These are phyloP conservation scores for Nysson spinosus DNA, from an alignment of 2,888 invertebrate species.

Conservation along the genomic window DNA sequence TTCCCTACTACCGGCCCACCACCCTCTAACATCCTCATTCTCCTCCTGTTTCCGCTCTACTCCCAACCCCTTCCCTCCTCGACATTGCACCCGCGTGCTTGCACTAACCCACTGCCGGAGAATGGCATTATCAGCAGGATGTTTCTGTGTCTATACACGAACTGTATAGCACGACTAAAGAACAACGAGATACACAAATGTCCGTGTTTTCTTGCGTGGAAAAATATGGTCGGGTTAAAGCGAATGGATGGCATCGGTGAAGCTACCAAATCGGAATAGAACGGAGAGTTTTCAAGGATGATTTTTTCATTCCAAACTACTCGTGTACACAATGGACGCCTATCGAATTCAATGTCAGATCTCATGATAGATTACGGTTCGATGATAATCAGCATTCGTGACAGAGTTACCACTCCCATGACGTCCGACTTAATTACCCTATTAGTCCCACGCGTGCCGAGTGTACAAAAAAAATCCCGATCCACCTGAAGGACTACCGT, in stretches of 20 bases:
- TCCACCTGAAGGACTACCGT: not conserved
- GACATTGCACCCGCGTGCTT: constrained; percentile 62
- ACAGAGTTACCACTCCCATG: constrained; percentile 49
- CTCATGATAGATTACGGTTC: constrained; percentile 44
- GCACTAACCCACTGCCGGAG: constrained; percentile 67
- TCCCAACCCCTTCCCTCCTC: constrained; percentile 38
- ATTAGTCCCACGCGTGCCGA: constrained; percentile 41
- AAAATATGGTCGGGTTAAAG: no score
- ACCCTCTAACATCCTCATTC: constrained; percentile 13
- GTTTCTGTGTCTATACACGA: constrained; percentile 48
- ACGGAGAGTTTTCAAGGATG: not conserved
- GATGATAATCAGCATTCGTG: constrained; percentile 51
- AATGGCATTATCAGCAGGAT: constrained; percentile 62
- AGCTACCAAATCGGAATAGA: no score
- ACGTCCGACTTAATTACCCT: constrained; percentile 52
- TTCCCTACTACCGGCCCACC: constrained; percentile 38
- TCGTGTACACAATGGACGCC: constrained; percentile 16
- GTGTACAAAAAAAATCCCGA: constrained; percentile 10
- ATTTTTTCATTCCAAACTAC: not conserved
- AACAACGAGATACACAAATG: constrained; percentile 35
- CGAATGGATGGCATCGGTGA: no score
- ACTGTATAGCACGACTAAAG: constrained; percentile 38
- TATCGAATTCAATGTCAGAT: constrained; percentile 41
- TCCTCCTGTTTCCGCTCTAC: constrained; percentile 25
- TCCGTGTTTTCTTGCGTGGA: no score